Evolutionary conservation across 2,113 vertebrate species (phyloP).

Genomic region (Chaetorhynchus papuensis): DNA sequence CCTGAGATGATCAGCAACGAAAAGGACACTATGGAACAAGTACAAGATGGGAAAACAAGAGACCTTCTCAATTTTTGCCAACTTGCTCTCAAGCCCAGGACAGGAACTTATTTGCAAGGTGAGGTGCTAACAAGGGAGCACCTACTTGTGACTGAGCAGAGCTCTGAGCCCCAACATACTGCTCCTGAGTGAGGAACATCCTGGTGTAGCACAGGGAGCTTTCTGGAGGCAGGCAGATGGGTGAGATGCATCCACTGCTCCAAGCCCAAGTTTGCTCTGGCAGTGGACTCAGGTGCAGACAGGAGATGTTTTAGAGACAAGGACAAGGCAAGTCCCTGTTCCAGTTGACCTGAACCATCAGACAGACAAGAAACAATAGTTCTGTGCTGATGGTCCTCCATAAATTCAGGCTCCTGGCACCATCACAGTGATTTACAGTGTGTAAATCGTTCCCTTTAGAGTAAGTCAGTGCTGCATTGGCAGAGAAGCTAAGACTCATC

Average conservation of each 20-base stretch:
- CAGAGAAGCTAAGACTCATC: not conserved
- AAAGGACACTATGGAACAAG: not conserved
- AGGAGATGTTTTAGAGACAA: not conserved
- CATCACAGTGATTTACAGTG: not conserved
- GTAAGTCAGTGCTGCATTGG: not conserved
- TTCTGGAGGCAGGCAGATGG: not conserved
- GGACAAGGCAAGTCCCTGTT: not conserved
- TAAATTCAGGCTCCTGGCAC: not conserved
- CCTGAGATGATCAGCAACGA: accelerated
- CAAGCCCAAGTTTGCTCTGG: not conserved
- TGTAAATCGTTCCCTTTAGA: not conserved
- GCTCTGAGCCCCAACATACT: not conserved
- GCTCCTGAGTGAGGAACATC: not conserved
- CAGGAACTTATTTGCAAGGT: not conserved
- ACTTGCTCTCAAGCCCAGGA: not conserved
- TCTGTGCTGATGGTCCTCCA: not conserved
- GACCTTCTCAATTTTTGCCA: not conserved
- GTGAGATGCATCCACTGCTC: not conserved
- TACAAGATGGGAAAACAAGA: not conserved
- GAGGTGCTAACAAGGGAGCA: not conserved
- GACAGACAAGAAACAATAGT: not conserved
- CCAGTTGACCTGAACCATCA: not conserved
- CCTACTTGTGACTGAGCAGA: not conserved
- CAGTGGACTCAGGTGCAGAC: not conserved
- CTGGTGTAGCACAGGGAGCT: not conserved